Evolutionary conservation across 2,888 invertebrate species (phyloP).

Genomic region (Dolichopus griseipennis): DNA sequence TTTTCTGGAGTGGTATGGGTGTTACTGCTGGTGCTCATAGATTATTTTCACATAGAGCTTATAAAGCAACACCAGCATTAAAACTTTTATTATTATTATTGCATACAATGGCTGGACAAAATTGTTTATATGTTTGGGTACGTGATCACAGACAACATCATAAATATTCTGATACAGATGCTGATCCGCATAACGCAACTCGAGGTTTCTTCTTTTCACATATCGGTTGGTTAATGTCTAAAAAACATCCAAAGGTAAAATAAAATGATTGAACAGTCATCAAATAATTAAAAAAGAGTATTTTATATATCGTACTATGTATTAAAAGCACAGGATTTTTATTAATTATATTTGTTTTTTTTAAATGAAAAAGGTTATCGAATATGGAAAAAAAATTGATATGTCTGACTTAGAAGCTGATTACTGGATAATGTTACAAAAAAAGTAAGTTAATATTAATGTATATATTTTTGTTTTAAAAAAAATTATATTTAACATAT

Average conservation of each 20-base stretch:
- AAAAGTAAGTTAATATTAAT: slow-evolving; percentile 50
- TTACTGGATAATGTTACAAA: slow-evolving; percentile 72
- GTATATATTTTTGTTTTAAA: no score
- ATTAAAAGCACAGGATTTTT: not conserved
- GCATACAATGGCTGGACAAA: slow-evolving; percentile 71
- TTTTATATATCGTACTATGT: not conserved
- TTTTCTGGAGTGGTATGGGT: slow-evolving; percentile 47
- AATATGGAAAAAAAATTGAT: slow-evolving; percentile 69
- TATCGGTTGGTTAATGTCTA: slow-evolving; percentile 73
- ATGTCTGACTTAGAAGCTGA: slow-evolving; percentile 74
- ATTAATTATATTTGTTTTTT: no score
- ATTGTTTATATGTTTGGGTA: slow-evolving; percentile 68
- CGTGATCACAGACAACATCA: slow-evolving; percentile 75
- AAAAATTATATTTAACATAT: no score
- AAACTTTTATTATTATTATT: slow-evolving; percentile 53
- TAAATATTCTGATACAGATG: slow-evolving; percentile 61
- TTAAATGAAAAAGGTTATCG: slow-evolving; percentile 46
- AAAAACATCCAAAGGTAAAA: slow-evolving; percentile 64
- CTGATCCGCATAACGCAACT: slow-evolving; percentile 72
- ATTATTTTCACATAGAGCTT: slow-evolving; percentile 67
- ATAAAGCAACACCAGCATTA: slow-evolving; percentile 60
- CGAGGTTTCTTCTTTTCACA: slow-evolving; percentile 83
- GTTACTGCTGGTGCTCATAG: slow-evolving; percentile 76
- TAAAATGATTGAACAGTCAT: slow-evolving; percentile 28
- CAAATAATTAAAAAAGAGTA: not conserved